Evolutionary conservation across 2,888 invertebrate genomes (phyloP), one percentile per base, ranked within the genome.

Genomic region (Taenaris catops): DNA sequence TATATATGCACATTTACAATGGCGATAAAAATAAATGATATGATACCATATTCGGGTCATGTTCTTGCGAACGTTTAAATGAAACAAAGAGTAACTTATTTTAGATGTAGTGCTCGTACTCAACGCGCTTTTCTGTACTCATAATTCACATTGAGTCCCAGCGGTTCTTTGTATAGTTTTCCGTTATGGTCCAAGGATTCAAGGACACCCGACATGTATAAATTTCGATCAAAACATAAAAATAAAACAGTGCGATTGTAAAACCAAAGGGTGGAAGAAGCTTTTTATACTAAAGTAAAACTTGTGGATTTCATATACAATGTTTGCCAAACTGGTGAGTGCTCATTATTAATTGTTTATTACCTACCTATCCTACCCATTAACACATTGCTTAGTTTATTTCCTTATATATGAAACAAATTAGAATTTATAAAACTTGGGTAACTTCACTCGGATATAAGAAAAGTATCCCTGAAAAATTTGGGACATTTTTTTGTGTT

Each of bases 111-210:
- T 55, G 28, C 76, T 70, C 72, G 83, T 86, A 55, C 48, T 39
- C 42, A 43, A 51, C 59, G 59, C 63, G 70, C 67, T 64, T 65
- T 73, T 70, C 63, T 71, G 68, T 60, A 63, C 53, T 65, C 58
- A 65, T 80, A 74, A 81, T 74, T 76, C 75, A 76, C 68, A 74
- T 75, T 62, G 63, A 70, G 72, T 78, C 73, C 78, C 78, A 63
- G 58, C 63, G 66, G 68, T 68, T 61, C 56, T 59, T 53, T 63
- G 58, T 66, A 65, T 75, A 66, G 56, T 63, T 66, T 71, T 76
- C 58, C 58, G 65, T 76, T 76, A 73, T 76, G 78, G 78, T 76
- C 66, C 55, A 52, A 61, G 54, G 47, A 50, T 48, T 59, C 83
- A 86, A 84, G 84, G 84, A 79, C 80, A 57, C 21, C 36, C 34